These are phyloP conservation scores for Creontiades dilutus DNA, from an alignment of 2,888 invertebrate species.

Conservation along the genomic window DNA sequence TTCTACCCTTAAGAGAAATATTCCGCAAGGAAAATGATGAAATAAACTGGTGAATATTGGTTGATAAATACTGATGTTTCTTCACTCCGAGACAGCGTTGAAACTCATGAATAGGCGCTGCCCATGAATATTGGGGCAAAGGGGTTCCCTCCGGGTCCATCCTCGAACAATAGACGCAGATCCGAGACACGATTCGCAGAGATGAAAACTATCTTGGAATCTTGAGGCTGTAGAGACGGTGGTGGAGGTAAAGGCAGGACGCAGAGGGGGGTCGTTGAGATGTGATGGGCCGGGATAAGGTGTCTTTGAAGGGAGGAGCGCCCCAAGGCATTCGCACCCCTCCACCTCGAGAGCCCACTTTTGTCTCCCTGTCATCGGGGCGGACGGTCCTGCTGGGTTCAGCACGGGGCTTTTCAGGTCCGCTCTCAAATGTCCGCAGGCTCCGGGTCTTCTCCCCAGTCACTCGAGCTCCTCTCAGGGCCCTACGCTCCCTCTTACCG, in stretches of 20 bases:
- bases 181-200: neutral
- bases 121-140: neutral
- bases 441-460: neutral
- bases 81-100: too few species aligned
- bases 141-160: neutral
- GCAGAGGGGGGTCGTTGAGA: neutral
- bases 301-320: slow-evolving; percentile 27
- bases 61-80: too few species aligned
- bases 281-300: neutral
- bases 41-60: too few species aligned
- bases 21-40: too few species aligned
- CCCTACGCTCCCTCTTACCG: neutral
- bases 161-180: neutral
- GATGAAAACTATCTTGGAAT: slow-evolving; percentile 22
- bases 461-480: slow-evolving; percentile 9
- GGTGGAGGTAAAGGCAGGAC: neutral
- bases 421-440: neutral
- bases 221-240: neutral
- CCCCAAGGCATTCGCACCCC: slow-evolving; percentile 2
- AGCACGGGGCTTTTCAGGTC: neutral
- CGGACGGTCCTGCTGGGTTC: neutral
- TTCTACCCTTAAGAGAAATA: too few species aligned
- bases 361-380: neutral
- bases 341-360: slow-evolving; percentile 43
- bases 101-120: neutral